phyloP scores from a whole-genome alignment of 2,888 invertebrate genomes.

The Drosophila macrospina region DNA sequence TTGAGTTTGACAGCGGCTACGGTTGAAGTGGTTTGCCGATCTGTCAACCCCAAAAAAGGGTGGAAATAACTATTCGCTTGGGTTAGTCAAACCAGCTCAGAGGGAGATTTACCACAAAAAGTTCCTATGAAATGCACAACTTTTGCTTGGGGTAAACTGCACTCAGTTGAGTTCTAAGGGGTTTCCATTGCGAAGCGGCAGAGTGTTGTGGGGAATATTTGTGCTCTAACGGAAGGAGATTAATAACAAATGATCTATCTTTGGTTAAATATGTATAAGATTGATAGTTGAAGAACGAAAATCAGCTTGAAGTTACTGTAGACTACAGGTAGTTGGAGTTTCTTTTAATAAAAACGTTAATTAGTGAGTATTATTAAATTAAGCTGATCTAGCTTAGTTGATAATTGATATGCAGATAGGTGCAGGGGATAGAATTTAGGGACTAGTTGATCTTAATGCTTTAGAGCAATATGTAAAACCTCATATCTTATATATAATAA shows the following conservation, averaged over 20 bases:
- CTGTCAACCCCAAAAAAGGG: constrained; percentile 57
- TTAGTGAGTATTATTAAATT: too few relatives aligned
- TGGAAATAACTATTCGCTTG: constrained; percentile 43
- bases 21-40: constrained; percentile 68
- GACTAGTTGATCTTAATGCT: too few relatives aligned
- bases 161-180: neutral
- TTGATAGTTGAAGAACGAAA: neutral
- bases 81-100: constrained; percentile 27
- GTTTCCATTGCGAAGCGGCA: neutral
- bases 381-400: too few relatives aligned
- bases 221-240: constrained; percentile 6
- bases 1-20: constrained; percentile 51
- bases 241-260: constrained; percentile 11
- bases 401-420: too few relatives aligned
- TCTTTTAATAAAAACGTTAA: too few relatives aligned
- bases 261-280: neutral
- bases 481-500: too few relatives aligned
- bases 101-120: constrained; percentile 31
- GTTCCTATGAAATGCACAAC: constrained; percentile 43
- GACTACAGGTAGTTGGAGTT: too few relatives aligned
- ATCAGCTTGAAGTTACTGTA: too few relatives aligned
- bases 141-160: constrained; percentile 16
- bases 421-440: too few relatives aligned
- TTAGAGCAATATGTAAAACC: too few relatives aligned
- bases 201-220: constrained; percentile 2